Evolutionary conservation across 2,113 vertebrate species (phyloP).

Genomic region (Ursus arctos): DNA sequence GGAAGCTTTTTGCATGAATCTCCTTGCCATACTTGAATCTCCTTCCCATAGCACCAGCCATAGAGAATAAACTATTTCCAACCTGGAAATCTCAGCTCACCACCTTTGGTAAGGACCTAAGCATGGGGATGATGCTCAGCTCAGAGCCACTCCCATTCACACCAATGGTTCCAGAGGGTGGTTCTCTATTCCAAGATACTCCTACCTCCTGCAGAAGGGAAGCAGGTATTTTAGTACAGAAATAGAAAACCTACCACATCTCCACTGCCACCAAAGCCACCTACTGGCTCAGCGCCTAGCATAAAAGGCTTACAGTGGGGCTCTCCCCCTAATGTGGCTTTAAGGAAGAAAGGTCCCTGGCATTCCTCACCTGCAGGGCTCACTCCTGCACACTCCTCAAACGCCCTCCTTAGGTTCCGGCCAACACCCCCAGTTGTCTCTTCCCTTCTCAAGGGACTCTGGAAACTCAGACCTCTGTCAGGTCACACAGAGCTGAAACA

Average conservation of each 20-base stretch:
- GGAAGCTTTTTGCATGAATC: background rate
- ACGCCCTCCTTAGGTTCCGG: background rate
- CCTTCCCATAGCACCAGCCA: background rate
- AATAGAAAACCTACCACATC: conserved; percentile 2
- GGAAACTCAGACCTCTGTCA: background rate
- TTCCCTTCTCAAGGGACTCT: background rate
- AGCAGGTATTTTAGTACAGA: conserved; percentile 5
- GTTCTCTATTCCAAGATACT: background rate
- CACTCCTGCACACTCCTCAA: background rate
- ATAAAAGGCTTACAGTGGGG: background rate
- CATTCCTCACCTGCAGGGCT: background rate
- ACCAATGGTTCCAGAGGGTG: background rate
- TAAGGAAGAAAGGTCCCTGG: background rate
- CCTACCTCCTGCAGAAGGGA: background rate
- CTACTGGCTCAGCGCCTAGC: background rate
- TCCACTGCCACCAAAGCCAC: background rate
- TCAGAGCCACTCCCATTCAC: background rate
- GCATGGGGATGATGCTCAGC: background rate
- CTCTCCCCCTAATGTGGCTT: background rate
- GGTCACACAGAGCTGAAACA: background rate
- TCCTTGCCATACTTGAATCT: conserved; percentile 21
- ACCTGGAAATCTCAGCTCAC: background rate
- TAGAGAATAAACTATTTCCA: background rate
- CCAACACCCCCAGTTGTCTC: background rate
- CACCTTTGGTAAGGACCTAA: background rate